These are phyloP conservation scores for Colaptes auratus DNA, from an alignment of 2,113 vertebrate genomes.

Conservation along the genomic window DNA sequence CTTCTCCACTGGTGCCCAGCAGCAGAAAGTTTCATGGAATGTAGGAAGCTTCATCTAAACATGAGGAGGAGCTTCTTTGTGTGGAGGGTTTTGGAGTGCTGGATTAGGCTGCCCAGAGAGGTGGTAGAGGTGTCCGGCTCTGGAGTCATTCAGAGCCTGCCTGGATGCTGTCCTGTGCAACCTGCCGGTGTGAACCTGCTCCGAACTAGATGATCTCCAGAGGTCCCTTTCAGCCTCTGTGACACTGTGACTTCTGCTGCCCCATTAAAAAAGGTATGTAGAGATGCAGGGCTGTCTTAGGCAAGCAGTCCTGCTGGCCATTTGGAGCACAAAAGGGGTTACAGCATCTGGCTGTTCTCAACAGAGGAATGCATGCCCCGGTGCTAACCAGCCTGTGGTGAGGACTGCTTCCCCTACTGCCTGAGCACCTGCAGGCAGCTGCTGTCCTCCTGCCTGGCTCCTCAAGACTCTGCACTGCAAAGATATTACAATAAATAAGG, in stretches of 20 bases:
- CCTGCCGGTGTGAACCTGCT: no score
- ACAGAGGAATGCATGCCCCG: background rate
- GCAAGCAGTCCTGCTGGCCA: background rate
- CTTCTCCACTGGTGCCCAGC: no score
- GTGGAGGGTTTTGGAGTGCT: no score
- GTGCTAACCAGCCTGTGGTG: background rate
- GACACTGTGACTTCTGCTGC: background rate
- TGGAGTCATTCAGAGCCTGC: no score
- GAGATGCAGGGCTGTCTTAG: background rate
- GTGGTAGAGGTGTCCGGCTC: no score
- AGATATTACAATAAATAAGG: slow-evolving; percentile 64
- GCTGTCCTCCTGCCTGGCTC: background rate
- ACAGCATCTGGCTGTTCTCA: background rate
- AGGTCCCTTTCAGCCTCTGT: no score
- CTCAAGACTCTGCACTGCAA: slow-evolving; percentile 9
- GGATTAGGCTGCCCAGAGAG: no score
- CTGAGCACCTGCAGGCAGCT: slow-evolving; percentile 26
- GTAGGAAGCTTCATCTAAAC: no score
- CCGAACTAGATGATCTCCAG: no score
- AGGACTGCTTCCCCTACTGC: slow-evolving; percentile 14
- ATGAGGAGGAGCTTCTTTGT: no score
- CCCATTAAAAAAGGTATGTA: accelerated
- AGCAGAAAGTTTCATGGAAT: no score
- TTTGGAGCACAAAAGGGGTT: background rate
- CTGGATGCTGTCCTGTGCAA: no score